Percentiles rank a stretch among this genome's conserved stretches.
Conservation (phyloP, 2,113 vertebrate genomes). For the Lipophrys pholis region DNA sequence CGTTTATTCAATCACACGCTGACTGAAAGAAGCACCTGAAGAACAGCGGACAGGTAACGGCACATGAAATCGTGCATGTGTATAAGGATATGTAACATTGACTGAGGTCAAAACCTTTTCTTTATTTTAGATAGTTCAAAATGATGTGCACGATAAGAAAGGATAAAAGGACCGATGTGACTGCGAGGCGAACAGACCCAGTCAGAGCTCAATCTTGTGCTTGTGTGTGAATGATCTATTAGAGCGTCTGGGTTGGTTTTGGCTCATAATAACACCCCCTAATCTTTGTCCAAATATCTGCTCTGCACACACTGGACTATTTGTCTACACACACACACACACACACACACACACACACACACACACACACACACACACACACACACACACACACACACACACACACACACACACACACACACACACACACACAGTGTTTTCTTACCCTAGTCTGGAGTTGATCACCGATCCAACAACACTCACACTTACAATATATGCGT, state of each 20-base stretch:
- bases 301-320: slow-evolving; percentile 82
- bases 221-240: slow-evolving; percentile 79
- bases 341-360: slow-evolving; percentile 42
- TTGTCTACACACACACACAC: slow-evolving; percentile 79
- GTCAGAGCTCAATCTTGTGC: slow-evolving; percentile 50
- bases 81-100: too few relatives aligned
- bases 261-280: slow-evolving; percentile 79
- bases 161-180: not conserved
- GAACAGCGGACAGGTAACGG: too few relatives aligned
- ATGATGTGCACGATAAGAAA: not conserved
- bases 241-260: slow-evolving; percentile 79
- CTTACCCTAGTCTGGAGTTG: slow-evolving; percentile 80
- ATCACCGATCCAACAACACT: slow-evolving; percentile 79
- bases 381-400: slow-evolving; percentile 1
- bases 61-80: too few relatives aligned
- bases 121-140: too few relatives aligned
- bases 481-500: slow-evolving; percentile 57
- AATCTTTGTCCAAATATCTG: slow-evolving; percentile 87
- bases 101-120: too few relatives aligned
- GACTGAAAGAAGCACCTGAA: not conserved
- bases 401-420: slow-evolving; percentile 28
- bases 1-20: slow-evolving; percentile 54
- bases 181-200: not conserved
- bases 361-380: too few relatives aligned
- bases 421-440: slow-evolving; percentile 54